Base-by-base conservation (phyloP, 2,797 vertebrate genomes). In the Paguma larvata region DNA sequence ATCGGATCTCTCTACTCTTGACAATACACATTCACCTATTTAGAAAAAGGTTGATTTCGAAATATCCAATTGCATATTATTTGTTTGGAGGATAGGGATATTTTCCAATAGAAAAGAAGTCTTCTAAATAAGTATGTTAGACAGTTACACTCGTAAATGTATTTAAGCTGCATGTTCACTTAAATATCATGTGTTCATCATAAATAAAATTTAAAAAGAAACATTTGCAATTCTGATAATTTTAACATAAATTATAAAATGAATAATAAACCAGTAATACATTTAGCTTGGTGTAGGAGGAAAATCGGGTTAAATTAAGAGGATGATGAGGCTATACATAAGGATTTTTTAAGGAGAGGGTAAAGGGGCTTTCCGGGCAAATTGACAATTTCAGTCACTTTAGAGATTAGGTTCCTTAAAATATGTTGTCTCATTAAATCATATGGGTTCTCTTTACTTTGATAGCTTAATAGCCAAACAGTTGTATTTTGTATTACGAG, bases 181-280 rank as follows among this genome's bases (percentile, higher is more conserved):
- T 25, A 73, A 96, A 96, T 85, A 48, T 25, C 32, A 73, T 38
- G 15, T 30, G 65, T 80, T 85, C 85, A 73, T 95, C 75, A 73
- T 59, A 85, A 94, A 21, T 70, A 53, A 56, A 83, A 23, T 41
- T 91, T 91, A 14, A 16, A 84, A 56, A n/a, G 34, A 87, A 48
- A 32, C 25, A 70, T 53, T 79, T 88, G 23, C 9, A 51, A 85
- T 65, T 41, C 6, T 67, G 27, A 30, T 27, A 68, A 85, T 41
- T 70, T 92, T 73, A 59, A 72, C 13, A 44, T 21, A 73, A 73
- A 78, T 46, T 86, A 2, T 11, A 90, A 89, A 90, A 89, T 78
- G n/a, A 89, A 84, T 56, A 75, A n/a, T 48, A 65, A 83, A 25
- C 2, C 12, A 72, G 27, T 72, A 90, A 59, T 83, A 32, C 21